A percentile compares a stretch with the other conserved stretches of the same genome.
Evolutionary conservation across 1,140 invertebrate species (phyloP).

Genomic region (Listronotus bonariensis): DNA sequence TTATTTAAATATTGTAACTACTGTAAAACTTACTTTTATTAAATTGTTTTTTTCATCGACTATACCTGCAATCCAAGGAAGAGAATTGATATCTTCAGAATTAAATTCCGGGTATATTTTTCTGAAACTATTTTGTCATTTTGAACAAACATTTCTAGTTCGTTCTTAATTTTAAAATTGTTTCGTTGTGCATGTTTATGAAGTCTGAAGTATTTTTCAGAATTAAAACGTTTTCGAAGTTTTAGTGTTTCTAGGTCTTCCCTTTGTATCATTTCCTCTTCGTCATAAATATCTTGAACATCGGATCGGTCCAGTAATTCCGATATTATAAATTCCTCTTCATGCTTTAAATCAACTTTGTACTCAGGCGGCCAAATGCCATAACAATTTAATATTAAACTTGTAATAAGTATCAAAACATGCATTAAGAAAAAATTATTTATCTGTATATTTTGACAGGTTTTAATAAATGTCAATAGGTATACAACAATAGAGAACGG

Average conservation of each 20-base stretch:
- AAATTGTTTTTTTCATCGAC: conserved; percentile 40
- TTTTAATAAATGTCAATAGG: background rate
- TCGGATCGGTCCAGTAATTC: conserved; percentile 46
- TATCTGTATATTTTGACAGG: background rate
- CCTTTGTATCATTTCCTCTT: conserved; percentile 51
- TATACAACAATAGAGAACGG: no score
- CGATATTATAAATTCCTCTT: conserved; percentile 51
- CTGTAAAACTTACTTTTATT: conserved; percentile 18
- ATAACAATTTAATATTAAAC: background rate
- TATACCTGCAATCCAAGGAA: conserved; percentile 43
- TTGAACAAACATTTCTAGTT: background rate
- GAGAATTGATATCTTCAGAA: conserved; percentile 37
- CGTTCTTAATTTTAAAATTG: conserved; percentile 23
- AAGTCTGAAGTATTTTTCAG: conserved; percentile 43
- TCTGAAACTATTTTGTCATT: background rate
- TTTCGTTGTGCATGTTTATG: conserved; percentile 33
- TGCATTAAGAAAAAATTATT: background rate
- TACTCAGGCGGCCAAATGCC: conserved; percentile 50
- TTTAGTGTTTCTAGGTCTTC: conserved; percentile 31
- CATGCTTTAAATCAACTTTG: conserved; percentile 44
- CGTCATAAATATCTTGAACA: conserved; percentile 47
- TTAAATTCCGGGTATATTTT: conserved; percentile 38
- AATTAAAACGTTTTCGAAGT: conserved; percentile 14
- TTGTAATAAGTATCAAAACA: background rate
- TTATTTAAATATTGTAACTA: no score